Evolutionary conservation across 2,888 invertebrate species (phyloP), one percentile per base, ranked within the genome.

Genomic region (Dasypogon diadema): DNA sequence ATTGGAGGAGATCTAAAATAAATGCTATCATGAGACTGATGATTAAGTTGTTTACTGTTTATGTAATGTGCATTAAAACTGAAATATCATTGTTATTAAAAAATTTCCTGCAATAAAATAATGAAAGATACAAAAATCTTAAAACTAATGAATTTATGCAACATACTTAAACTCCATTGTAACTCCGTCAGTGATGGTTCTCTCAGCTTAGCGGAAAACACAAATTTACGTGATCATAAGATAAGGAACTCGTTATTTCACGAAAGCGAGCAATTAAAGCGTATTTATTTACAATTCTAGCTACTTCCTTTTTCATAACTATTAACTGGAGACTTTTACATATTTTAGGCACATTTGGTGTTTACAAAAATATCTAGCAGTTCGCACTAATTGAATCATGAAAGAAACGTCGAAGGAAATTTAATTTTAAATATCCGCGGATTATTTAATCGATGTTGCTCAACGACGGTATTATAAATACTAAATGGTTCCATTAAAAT

Each of bases 291-390:
- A 65, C 46, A 22, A 22, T 65, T 21, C 70, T 70, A 70, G 24
- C 70, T 70, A 54, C 6, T 70, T 70, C 70, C 26, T 30, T 70
- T 70, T 21, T 70, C 70, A 70, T 70, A 54, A 70, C 54, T 70
- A 30, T 54, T 51, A 54, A 24, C 51, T 70, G 30, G 37, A 5
- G 14, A 70, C 54, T 8, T 51, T 70, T 30, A 8, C 37, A 54
- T 37, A 54, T 54, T 54, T 51, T 21, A 68, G 68, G 68, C 68
- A 68, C 68, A 16, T 68, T 51, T 34, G 30, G 56, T 56, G 6
- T 56, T 30, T 56, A 6, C 2, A 26, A 54, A 54, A 8, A 54
- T 1, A 18, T 22, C 18, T 12, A n/a, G 8, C 8, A 10, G 22
- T 22, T 5, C 12, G 21, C 54, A 54, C 18, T 21, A 54, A 51